phyloP scores from a whole-genome alignment of 2,888 invertebrate genomes.

The Parnassius apollo region DNA sequence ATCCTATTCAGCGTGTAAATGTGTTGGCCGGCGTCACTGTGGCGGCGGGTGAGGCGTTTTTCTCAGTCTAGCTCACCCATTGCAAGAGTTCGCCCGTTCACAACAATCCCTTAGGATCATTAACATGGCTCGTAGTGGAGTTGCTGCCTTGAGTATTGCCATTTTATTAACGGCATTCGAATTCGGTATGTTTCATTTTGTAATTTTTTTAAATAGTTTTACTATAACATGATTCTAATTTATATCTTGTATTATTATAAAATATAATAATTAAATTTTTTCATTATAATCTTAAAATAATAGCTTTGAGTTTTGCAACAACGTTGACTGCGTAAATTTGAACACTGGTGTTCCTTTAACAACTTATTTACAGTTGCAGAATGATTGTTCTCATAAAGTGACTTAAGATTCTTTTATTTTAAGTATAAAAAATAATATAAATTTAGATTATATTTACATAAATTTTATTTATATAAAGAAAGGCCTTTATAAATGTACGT shows the following conservation, averaged over 20 bases:
- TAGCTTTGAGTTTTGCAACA: too few relatives aligned
- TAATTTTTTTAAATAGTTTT: too few relatives aligned
- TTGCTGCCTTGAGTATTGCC: conserved; percentile 52
- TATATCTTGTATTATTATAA: too few relatives aligned
- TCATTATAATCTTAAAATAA: too few relatives aligned
- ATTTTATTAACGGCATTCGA: conserved; percentile 63
- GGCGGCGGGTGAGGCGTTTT: conserved; percentile 49
- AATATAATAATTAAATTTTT: too few relatives aligned
- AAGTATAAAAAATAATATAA: neutral
- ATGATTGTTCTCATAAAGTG: too few relatives aligned
- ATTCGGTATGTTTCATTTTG: conserved; percentile 55
- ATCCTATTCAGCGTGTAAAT: conserved; percentile 57
- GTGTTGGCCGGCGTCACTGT: conserved; percentile 60
- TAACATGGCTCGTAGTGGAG: conserved; percentile 61
- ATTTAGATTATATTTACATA: neutral
- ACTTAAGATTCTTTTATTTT: neutral
- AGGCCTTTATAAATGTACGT: too few relatives aligned
- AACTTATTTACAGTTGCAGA: too few relatives aligned
- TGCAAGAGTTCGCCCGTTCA: conserved; percentile 49
- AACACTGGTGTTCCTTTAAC: too few relatives aligned
- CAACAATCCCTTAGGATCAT: conserved; percentile 33
- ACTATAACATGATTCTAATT: too few relatives aligned
- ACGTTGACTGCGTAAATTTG: too few relatives aligned
- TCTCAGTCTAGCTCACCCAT: conserved; percentile 53
- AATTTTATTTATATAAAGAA: too few relatives aligned